Evolutionary conservation across 1,140 invertebrate species (phyloP), one percentile per base, ranked within the genome.

Genomic region (Lepidostoma basale): DNA sequence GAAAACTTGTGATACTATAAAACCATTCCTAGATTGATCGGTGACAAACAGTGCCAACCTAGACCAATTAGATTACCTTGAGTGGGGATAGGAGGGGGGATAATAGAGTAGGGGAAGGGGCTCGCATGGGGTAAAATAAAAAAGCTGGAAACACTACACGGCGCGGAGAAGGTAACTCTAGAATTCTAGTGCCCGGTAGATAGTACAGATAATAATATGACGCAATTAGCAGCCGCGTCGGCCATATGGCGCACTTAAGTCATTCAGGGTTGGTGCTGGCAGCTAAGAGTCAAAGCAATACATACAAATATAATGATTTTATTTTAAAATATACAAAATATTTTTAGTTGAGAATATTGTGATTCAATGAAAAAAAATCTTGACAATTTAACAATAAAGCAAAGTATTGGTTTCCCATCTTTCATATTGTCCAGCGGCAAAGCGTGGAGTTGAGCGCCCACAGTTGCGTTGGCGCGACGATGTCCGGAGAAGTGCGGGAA

Each of bases 21-120:
- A 30, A 12, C 26, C 23, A n/a, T 42, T 40, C 39, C 22, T 59
- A 72, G 65, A 72, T 72, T 72, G 65, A 72, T 72, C 62, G 70
- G 70, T 72, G 66, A 72, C 70, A 52, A 39, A 64, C 45, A 64
- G 62, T 64, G 62, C 44, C 62, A 67, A 71, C 47, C 52, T 28
- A 45, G 44, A 68, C 36, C 62, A 72, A 68, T 72, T 72, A 72
- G 70, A 72, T 72, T 72, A 72, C 66, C 66, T 72, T 62, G 22
- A 47, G 22, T 58, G 54, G 20, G 39, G 52, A 52, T 45, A 47
- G 58, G 60, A 25, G 36, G 16, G 18, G 23, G 4, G 2, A 20
- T 56, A 40, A 36, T 22, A 40, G 54, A 64, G 1, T 25, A 20
- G 44, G 59, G 59, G 42, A 42, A 12, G 12, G 0, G 0, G 40